Evolutionary conservation across 2,797 vertebrate species (phyloP).

Genomic region (Cryptoblepharus egeriae): DNA sequence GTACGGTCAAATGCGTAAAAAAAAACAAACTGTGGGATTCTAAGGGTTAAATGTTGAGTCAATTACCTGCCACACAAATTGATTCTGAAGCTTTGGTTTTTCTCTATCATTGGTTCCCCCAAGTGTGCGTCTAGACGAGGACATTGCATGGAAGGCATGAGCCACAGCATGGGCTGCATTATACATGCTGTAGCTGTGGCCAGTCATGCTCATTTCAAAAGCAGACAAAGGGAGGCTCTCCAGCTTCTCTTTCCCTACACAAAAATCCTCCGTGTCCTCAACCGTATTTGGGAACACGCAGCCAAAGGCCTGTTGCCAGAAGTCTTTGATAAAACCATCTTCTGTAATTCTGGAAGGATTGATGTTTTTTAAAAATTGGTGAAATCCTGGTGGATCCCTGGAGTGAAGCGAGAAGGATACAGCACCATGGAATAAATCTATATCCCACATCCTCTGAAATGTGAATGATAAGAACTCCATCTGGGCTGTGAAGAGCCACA

Average conservation of each 20-base stretch:
- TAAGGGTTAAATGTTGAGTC: too few species aligned
- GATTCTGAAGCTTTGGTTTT: too few species aligned
- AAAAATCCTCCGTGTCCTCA: background rate
- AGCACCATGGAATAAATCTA: background rate
- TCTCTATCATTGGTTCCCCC: background rate
- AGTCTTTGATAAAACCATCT: background rate
- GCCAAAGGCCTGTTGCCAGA: background rate
- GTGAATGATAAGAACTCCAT: background rate
- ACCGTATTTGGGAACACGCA: background rate
- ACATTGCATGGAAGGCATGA: background rate
- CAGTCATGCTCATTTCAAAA: constrained; percentile 13
- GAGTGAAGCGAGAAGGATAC: background rate
- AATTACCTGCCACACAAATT: too few species aligned
- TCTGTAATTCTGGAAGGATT: background rate
- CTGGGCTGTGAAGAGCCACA: background rate
- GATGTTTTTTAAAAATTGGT: background rate
- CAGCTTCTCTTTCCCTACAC: background rate
- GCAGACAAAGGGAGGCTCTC: background rate
- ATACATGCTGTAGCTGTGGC: constrained; percentile 19
- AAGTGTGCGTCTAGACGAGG: background rate
- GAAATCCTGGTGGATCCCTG: background rate
- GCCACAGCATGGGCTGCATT: constrained; percentile 12
- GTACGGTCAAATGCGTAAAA: too few species aligned
- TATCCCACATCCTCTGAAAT: background rate
- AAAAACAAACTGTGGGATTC: too few species aligned